Evolutionary conservation across 1,140 invertebrate species (phyloP).

Genomic region (Danaus plexippus): DNA sequence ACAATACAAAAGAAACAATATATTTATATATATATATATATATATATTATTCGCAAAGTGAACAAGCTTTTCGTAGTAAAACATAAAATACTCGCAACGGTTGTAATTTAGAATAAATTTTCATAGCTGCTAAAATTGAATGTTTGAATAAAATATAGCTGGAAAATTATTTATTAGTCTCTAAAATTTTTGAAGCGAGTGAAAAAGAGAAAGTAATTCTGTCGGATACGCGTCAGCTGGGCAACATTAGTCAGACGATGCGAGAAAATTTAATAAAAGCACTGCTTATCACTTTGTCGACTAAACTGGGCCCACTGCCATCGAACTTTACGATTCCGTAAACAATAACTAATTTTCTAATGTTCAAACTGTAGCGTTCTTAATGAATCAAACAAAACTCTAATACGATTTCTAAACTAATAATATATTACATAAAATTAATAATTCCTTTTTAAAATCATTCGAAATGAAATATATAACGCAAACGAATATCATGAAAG

Average conservation of each 20-base stretch:
- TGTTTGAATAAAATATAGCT: too few species aligned
- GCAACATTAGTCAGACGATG: conserved; percentile 62
- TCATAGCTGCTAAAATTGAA: too few species aligned
- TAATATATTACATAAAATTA: too few species aligned
- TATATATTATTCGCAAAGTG: not conserved
- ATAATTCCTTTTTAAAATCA: too few species aligned
- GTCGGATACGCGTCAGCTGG: conserved; percentile 60
- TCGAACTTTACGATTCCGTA: conserved; percentile 17
- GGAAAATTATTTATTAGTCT: conserved; percentile 1
- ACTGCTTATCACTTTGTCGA: conserved; percentile 43
- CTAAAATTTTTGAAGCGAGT: conserved; percentile 21
- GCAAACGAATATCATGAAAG: too few species aligned
- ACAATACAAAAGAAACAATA: conserved; percentile 3
- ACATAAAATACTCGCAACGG: too few species aligned
- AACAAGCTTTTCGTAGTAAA: too few species aligned
- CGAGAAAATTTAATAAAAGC: conserved; percentile 68
- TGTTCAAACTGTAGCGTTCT: not conserved
- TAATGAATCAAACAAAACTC: not conserved
- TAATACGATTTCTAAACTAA: too few species aligned
- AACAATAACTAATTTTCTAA: conserved; percentile 7
- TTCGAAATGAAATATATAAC: too few species aligned
- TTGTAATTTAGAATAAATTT: too few species aligned
- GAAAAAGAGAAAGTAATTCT: conserved; percentile 53
- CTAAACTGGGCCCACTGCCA: conserved; percentile 23
- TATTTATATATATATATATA: not conserved